phyloP scores from a whole-genome alignment of 2,888 invertebrate genomes.

The Calameuta idolon region DNA sequence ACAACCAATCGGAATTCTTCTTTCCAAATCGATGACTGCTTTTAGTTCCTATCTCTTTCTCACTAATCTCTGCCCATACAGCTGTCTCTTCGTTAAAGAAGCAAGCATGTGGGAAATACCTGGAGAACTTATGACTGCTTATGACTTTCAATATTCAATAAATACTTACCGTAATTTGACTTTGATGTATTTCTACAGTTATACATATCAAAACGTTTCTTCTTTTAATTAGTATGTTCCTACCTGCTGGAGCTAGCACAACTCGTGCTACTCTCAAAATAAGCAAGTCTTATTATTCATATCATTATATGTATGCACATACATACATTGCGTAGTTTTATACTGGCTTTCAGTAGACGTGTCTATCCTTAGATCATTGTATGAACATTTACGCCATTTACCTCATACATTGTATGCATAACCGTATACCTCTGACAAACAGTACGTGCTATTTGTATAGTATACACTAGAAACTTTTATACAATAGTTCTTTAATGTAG shows the following conservation, averaged over 20 bases:
- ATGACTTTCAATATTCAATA: background rate
- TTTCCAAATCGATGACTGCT: background rate
- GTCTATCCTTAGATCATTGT: background rate
- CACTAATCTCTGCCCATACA: background rate
- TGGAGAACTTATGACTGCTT: background rate
- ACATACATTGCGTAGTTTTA: background rate
- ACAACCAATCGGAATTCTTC: slow-evolving; percentile 30
- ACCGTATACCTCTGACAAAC: background rate
- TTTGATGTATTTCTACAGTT: background rate
- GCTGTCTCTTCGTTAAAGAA: background rate
- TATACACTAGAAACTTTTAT: background rate
- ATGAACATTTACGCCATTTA: background rate
- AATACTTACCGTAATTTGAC: background rate
- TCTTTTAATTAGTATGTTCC: background rate
- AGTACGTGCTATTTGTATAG: background rate
- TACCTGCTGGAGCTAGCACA: background rate
- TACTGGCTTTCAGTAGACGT: background rate
- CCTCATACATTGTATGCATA: background rate
- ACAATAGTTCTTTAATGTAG: background rate
- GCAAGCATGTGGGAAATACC: background rate
- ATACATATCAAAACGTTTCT: background rate
- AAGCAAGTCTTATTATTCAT: background rate
- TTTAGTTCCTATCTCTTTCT: background rate
- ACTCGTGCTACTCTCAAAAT: background rate
- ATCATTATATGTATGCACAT: background rate